These are phyloP conservation scores for Synanceia verrucosa DNA, from an alignment of 2,797 vertebrate species.

Conservation along the genomic window DNA sequence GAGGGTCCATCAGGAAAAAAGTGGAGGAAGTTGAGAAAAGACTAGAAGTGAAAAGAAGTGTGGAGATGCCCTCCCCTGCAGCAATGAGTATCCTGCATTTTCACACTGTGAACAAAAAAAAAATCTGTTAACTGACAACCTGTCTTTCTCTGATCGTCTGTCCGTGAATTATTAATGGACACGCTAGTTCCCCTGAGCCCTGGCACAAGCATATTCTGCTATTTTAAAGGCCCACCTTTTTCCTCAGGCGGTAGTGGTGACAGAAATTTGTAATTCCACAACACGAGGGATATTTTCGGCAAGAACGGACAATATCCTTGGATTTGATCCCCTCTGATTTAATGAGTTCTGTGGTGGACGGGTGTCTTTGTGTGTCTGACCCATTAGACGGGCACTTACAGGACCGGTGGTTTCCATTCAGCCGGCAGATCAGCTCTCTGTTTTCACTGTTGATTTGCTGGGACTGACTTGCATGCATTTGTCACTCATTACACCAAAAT, in stretches of 20 bases:
- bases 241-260: conserved; percentile 31
- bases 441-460: conserved; percentile 54
- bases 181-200: conserved; percentile 57
- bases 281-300: conserved; percentile 26
- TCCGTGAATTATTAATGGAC: conserved; percentile 80
- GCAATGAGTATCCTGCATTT: conserved; percentile 51
- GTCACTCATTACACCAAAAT: conserved; percentile 57
- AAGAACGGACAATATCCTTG: conserved; percentile 6
- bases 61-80: conserved; percentile 49
- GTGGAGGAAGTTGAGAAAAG: conserved; percentile 19
- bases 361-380: background rate
- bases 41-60: conserved; percentile 30
- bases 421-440: conserved; percentile 43
- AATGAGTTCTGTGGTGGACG: background rate
- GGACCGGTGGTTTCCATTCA: conserved; percentile 53
- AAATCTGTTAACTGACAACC: conserved; percentile 77
- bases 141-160: conserved; percentile 72
- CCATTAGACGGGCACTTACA: conserved; percentile 45
- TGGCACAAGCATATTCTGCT: conserved; percentile 53
- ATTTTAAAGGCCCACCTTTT: conserved; percentile 64
- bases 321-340: conserved; percentile 14
- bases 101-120: conserved; percentile 39
- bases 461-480: conserved; percentile 50
- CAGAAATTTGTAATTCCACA: conserved; percentile 39
- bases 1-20: conserved; percentile 21